Base-by-base conservation (phyloP, 2,113 vertebrate species). In the Ceyx melanurus region DNA sequence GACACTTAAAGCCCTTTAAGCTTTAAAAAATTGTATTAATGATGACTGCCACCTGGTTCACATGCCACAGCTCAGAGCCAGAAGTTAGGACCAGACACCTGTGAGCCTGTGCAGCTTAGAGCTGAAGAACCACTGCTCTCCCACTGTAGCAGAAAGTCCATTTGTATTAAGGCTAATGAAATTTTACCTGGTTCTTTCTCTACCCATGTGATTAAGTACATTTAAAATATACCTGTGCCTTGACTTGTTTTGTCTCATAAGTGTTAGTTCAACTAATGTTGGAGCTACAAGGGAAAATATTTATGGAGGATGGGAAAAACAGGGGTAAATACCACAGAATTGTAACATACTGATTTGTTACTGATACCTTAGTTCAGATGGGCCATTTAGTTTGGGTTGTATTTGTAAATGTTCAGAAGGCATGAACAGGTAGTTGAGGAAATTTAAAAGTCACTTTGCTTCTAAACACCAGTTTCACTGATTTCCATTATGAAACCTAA, bases 1-100 rank as follows among this genome's bases (percentile, higher is more conserved):
- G 82, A 87, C 83, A 85, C 56, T 86, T 83, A 94, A 96, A 90
- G 43, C 8, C 77, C 62, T 93, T 95, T 65, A 95, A 95, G 95
- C 29, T 88, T 88, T 10, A 23, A 65, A 83, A 92, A 95, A 94
- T 86, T 33, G 54, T 54, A 28, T 84, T 95, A 81, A 93, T 83
- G 90, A 89, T 95, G 18, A 45, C 58, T 84, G 79, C 23, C 57
- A 79, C 57, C 68, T 73, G 76, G 72, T 97, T 94, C 86, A 68
- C 64, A 17, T 15, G 13, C 82, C 90, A 87, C 92, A 94, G 75
- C 88, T 84, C 93, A 97, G 94, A 94, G 74, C 29, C 11, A 22
- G 57, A 20, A 66, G 45, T 45, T 61, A 66, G 54, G 77, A 88
- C 28, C 46, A 66, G 76, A 83, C 56, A 93, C 74, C 85, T 94